Evolutionary conservation across 2,797 vertebrate genomes (phyloP).

Genomic region (Chrosomus eos): DNA sequence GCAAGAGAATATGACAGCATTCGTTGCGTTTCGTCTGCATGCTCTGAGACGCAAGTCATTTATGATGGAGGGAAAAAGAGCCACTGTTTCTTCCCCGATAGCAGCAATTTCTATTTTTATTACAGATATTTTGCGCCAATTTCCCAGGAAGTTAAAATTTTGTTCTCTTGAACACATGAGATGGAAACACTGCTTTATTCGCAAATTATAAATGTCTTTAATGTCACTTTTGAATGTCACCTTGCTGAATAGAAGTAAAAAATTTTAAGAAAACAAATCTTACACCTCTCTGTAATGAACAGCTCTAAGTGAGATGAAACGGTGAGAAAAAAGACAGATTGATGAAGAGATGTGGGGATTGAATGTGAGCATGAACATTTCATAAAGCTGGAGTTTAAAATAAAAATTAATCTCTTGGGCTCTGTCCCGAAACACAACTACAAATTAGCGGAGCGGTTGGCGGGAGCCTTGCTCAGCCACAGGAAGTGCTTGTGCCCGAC

Average conservation of each 20-base stretch:
- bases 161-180: neutral
- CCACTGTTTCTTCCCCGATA: neutral
- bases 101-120: too few species aligned
- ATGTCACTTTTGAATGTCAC: neutral
- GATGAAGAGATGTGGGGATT: neutral
- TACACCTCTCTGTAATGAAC: neutral
- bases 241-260: neutral
- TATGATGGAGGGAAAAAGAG: neutral
- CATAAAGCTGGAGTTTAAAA: slow-evolving; percentile 19
- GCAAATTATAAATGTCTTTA: neutral
- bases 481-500: slow-evolving; percentile 45
- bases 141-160: too few species aligned
- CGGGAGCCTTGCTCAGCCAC: slow-evolving; percentile 24
- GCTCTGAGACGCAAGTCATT: neutral
- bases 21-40: neutral
- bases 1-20: neutral
- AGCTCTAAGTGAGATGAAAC: neutral
- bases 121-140: too few species aligned
- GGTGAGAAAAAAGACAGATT: neutral
- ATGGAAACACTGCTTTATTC: neutral
- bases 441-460: slow-evolving; percentile 58
- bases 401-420: slow-evolving; percentile 1
- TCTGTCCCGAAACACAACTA: slow-evolving; percentile 53
- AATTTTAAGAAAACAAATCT: neutral
- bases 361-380: neutral